Evolutionary conservation across 2,113 vertebrate genomes (phyloP).

Genomic region (Pygoscelis antarcticus): DNA sequence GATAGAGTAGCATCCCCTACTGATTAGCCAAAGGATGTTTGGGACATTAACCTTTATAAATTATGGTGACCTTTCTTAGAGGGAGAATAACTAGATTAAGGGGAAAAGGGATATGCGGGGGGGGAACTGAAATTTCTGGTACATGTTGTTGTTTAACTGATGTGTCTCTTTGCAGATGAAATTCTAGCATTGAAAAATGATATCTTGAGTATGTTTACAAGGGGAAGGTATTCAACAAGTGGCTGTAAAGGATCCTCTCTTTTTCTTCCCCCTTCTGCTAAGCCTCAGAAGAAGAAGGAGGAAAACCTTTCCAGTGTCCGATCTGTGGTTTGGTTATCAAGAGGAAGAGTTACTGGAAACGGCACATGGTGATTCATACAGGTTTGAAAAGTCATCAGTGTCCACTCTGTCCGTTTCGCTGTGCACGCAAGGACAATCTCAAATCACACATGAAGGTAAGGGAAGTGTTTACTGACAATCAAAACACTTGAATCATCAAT

Average conservation of each 20-base stretch:
- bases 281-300: conserved; percentile 96
- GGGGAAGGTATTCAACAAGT: background rate
- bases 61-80: conserved; percentile 25
- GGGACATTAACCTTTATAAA: conserved; percentile 44
- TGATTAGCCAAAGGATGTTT: conserved; percentile 46
- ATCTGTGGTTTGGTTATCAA: conserved; percentile 99
- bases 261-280: conserved; percentile 61
- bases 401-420: conserved; percentile 96
- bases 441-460: conserved; percentile 99
- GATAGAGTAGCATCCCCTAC: conserved; percentile 37
- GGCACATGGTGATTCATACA: conserved; percentile 99
- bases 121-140: background rate
- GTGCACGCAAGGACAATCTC: conserved; percentile 99
- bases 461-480: background rate
- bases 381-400: conserved; percentile 99
- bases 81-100: background rate
- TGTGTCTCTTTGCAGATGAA: background rate
- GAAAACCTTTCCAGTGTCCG: conserved; percentile 98
- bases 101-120: background rate
- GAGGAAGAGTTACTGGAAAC: conserved; percentile 99
- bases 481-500: background rate
- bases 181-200: background rate
- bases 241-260: background rate
- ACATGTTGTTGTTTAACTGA: background rate
- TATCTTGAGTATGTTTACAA: conserved; percentile 5